Conservation (phyloP, 2,797 vertebrate species). For the Thripadectes ignobilis region DNA sequence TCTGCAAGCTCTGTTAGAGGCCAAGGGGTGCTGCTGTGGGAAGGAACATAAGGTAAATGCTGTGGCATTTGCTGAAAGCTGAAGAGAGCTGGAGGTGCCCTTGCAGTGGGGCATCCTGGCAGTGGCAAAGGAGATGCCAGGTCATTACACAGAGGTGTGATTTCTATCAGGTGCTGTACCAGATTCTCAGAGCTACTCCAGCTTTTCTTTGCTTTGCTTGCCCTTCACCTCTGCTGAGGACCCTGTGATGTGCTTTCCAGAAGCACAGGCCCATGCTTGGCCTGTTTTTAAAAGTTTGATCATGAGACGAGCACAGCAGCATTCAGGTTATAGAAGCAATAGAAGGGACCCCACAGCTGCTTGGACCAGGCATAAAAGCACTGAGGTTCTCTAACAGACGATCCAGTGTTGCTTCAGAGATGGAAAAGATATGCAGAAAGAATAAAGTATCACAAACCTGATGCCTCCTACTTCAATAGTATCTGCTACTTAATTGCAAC, state of each 20-base stretch:
- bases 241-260: not conserved
- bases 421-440: not conserved
- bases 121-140: not conserved
- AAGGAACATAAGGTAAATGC: not conserved
- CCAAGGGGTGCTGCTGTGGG: not conserved
- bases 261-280: not conserved
- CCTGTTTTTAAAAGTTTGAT: not conserved
- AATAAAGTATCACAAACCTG: not conserved
- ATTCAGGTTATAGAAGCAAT: accelerated
- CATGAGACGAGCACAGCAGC: accelerated
- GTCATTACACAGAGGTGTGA: not conserved
- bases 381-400: not conserved
- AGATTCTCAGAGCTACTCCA: not conserved
- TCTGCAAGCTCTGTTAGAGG: not conserved
- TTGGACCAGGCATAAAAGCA: accelerated
- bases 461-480: not conserved
- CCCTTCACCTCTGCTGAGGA: not conserved
- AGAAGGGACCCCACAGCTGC: accelerated
- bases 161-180: not conserved
- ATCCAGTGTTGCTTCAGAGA: not conserved
- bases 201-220: not conserved
- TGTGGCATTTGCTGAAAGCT: not conserved
- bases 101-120: not conserved
- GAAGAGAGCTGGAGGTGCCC: not conserved
- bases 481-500: not conserved